phyloP scores from a whole-genome alignment of 2,113 vertebrate genomes.

The Microcebus griseorufus region DNA sequence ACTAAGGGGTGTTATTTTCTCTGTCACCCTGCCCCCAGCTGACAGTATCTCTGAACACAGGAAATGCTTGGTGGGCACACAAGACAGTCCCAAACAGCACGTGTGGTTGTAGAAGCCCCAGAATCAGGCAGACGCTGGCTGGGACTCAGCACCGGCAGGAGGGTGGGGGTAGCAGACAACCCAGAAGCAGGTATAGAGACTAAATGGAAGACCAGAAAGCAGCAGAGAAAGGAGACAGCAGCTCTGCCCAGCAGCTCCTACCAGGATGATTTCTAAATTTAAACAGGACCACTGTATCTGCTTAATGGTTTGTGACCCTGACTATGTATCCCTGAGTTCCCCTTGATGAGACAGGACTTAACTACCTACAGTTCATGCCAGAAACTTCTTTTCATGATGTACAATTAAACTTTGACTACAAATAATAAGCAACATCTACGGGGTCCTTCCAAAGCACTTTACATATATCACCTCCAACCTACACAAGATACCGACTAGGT shows the following conservation, averaged over 20 bases:
- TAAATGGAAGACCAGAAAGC: background rate
- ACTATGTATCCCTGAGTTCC: background rate
- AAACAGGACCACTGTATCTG: background rate
- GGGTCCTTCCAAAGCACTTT: background rate
- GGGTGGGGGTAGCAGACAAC: background rate
- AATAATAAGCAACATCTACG: background rate
- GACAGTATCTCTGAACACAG: background rate
- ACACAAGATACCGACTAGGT: background rate
- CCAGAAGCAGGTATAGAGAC: background rate
- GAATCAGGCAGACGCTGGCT: background rate
- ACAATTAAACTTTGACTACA: background rate
- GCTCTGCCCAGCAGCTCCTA: background rate
- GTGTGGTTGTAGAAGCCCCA: background rate
- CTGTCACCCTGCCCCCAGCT: background rate
- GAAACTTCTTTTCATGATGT: background rate
- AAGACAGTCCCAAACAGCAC: background rate
- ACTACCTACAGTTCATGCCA: background rate
- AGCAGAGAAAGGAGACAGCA: background rate
- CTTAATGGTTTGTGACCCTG: background rate
- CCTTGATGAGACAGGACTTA: background rate
- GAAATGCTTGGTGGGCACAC: background rate
- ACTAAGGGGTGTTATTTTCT: background rate
- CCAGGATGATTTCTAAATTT: background rate
- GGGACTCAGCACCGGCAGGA: background rate
- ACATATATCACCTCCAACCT: background rate